phyloP scores from a whole-genome alignment of 2,113 vertebrate genomes.

The Zapornia atra region DNA sequence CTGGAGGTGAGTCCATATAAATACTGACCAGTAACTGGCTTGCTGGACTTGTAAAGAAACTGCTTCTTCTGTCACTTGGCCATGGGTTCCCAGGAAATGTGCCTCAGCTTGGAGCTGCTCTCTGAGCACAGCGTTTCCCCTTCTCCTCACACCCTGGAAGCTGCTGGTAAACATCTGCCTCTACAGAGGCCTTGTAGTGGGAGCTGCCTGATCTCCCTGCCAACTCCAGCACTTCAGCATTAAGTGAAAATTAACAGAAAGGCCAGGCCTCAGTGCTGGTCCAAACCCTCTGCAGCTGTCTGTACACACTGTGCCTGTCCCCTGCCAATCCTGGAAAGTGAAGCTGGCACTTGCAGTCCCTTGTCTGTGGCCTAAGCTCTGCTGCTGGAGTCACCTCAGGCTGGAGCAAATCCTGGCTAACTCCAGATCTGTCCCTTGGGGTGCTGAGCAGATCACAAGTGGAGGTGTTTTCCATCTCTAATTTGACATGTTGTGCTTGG shows the following conservation, averaged over 20 bases:
- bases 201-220: not conserved
- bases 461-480: not conserved
- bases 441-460: not conserved
- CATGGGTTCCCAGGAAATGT: not conserved
- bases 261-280: not conserved
- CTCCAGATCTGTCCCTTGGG: not conserved
- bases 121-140: not conserved
- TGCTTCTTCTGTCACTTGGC: not conserved
- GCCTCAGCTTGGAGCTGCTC: not conserved
- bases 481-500: not conserved
- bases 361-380: not conserved
- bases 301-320: not conserved
- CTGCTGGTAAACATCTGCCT: not conserved
- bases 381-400: not conserved
- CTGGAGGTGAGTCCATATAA: not conserved
- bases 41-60: not conserved
- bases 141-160: not conserved
- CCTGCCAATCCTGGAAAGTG: conserved; percentile 43
- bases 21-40: not conserved
- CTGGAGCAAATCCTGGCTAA: not conserved
- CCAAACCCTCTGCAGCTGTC: not conserved
- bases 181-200: not conserved
- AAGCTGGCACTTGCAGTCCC: not conserved
- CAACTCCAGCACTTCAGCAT: not conserved
- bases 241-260: not conserved